phyloP scores from a whole-genome alignment of 2,797 vertebrate species.

The Apogon hyalosoma region DNA sequence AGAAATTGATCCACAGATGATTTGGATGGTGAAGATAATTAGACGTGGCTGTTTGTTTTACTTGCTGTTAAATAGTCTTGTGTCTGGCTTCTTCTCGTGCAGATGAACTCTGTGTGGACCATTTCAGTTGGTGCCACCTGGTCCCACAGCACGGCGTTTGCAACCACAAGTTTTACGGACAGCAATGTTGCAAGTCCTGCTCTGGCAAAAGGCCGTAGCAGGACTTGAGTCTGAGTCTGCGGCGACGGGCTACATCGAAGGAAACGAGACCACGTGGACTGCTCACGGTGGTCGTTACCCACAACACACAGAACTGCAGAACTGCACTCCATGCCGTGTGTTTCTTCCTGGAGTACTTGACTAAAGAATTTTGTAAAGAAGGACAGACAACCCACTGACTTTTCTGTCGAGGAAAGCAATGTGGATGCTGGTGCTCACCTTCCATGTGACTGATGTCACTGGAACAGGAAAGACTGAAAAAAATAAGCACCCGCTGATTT shows the following conservation, averaged over 20 bases:
- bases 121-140: constrained; percentile 94
- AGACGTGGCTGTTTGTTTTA: no score
- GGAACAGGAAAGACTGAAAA: constrained; percentile 59
- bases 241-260: constrained; percentile 1
- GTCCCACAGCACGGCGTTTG: constrained; percentile 96
- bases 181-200: constrained; percentile 96
- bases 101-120: constrained; percentile 92
- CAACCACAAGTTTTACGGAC: constrained; percentile 96
- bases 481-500: constrained; percentile 1
- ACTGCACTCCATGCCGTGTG: constrained; percentile 36
- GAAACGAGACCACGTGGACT: constrained; percentile 8
- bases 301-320: constrained; percentile 52
- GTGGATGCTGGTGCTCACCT: constrained; percentile 41
- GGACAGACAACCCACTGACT: constrained; percentile 41
- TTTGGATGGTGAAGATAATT: no score
- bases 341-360: constrained; percentile 77
- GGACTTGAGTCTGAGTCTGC: no score
- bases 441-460: constrained; percentile 27
- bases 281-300: constrained; percentile 8
- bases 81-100: constrained; percentile 22
- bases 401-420: constrained; percentile 23
- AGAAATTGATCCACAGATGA: no score
- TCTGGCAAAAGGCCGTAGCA: constrained; percentile 87
- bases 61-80: no score
- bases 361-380: constrained; percentile 51